A percentile compares a stretch with the other conserved stretches of the same genome.
Conservation (phyloP, 2,888 invertebrate genomes). For the Microplitis manilae region DNA sequence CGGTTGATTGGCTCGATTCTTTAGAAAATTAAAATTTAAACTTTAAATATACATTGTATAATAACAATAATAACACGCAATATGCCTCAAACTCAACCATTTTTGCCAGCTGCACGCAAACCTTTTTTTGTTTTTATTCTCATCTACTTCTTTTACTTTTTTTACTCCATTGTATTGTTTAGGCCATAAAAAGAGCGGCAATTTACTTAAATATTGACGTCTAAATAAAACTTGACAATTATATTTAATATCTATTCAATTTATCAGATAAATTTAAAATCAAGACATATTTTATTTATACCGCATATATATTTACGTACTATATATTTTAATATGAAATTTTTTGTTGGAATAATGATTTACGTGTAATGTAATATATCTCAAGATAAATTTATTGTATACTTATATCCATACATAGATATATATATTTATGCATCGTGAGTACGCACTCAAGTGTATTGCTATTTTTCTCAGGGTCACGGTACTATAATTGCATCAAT, state of each 20-base stretch:
- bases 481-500: conserved; percentile 26
- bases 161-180: background rate
- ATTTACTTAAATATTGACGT: background rate
- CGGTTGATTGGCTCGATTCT: conserved; percentile 59
- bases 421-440: background rate
- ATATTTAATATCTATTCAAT: background rate
- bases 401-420: background rate
- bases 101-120: conserved; percentile 38
- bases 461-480: conserved; percentile 19
- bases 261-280: background rate
- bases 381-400: background rate
- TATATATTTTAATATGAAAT: background rate
- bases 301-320: background rate
- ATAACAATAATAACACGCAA: conserved; percentile 11
- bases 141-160: conserved; percentile 7
- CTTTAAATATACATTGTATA: conserved; percentile 52
- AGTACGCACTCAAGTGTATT: conserved; percentile 17
- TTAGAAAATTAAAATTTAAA: conserved; percentile 59
- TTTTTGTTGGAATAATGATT: background rate
- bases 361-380: background rate
- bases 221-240: background rate
- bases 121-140: conserved; percentile 24
- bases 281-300: background rate
- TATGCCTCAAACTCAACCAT: background rate
- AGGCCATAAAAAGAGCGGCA: background rate